Base-by-base conservation (phyloP, 2,113 vertebrate genomes). In the Ptyas mucosa region DNA sequence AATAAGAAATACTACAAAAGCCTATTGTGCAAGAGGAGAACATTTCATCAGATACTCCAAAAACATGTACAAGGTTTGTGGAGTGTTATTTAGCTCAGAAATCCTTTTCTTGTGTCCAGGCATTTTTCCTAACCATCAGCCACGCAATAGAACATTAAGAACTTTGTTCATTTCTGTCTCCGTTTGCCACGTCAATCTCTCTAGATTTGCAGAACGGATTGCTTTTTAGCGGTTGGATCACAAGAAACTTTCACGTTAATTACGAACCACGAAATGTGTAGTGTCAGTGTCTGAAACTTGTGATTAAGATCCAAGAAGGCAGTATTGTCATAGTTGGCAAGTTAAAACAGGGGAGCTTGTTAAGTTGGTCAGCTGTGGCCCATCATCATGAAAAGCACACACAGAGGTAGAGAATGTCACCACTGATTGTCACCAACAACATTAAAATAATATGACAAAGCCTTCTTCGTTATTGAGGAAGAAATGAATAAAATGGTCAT, bases 1-100 rank as follows among this genome's bases (percentile, higher is more conserved):
- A 97, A 96, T 94, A 95, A 94, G 94, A 95, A 96, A 96, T 96
- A 93, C 81, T 93, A 95, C 93, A 96, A 96, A 96, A 96, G 93
- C 87, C 88, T 97, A 93, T 95, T 96, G 81, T 95, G 94, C 75
- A 93, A 85, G 92, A 93, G 91, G 94, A 94, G 86, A 96, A 91
- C 94, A 96, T 95, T 96, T 96, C 94, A 97, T 95, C 95, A 96
- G 94, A 96, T 94, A 94, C 96, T 95, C 95, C 92, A 93, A 96
- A 93, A 97, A 95, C 88, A 94, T 90, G 91, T 93, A 93, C 97
- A 96, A 93, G 90, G 94, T 93, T 94, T 93, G 94, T 75, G 88
- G 89, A 94, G 9, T 94, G 89, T 96, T 94, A 96, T 57, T 94
- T 96, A 95, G 39, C 89, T 93, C 52, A 92, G 90, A 95, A 91